A percentile compares a stretch with the other conserved stretches of the same genome.
phyloP scores from a whole-genome alignment of 1,140 invertebrate genomes.

The Ostrea denselamellosa region DNA sequence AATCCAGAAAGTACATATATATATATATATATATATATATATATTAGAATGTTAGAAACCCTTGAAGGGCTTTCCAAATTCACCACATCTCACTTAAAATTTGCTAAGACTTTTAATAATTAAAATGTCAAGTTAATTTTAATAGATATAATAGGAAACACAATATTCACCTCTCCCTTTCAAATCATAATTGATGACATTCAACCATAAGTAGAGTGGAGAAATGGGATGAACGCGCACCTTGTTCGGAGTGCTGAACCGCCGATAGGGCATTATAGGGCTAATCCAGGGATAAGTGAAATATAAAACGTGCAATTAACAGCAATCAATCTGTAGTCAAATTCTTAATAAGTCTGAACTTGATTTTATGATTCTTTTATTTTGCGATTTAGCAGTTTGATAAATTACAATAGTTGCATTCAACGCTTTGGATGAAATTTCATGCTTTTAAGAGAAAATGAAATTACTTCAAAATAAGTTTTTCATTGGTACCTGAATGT shows the following conservation, averaged over 20 bases:
- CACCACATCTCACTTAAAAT: neutral
- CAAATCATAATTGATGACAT: neutral
- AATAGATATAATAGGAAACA: neutral
- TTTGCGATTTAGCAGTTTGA: neutral
- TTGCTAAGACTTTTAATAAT: neutral
- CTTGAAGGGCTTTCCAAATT: neutral
- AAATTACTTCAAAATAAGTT: neutral
- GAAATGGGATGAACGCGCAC: neutral
- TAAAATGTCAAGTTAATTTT: neutral
- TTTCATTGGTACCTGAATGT: neutral
- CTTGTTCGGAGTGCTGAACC: neutral
- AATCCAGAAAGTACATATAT: neutral
- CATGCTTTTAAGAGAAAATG: neutral
- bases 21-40: neutral
- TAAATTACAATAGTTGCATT: neutral
- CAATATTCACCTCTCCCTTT: neutral
- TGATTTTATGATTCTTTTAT: neutral
- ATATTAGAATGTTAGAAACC: neutral
- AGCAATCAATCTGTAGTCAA: neutral
- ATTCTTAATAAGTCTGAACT: neutral
- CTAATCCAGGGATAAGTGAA: neutral
- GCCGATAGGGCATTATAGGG: neutral
- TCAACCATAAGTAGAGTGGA: neutral
- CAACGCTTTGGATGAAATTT: neutral
- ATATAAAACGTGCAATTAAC: constrained; percentile 16